Percentiles rank a stretch among this genome's conserved stretches.
phyloP scores from a whole-genome alignment of 2,797 vertebrate genomes.

The Melanotaenia trifasciata region DNA sequence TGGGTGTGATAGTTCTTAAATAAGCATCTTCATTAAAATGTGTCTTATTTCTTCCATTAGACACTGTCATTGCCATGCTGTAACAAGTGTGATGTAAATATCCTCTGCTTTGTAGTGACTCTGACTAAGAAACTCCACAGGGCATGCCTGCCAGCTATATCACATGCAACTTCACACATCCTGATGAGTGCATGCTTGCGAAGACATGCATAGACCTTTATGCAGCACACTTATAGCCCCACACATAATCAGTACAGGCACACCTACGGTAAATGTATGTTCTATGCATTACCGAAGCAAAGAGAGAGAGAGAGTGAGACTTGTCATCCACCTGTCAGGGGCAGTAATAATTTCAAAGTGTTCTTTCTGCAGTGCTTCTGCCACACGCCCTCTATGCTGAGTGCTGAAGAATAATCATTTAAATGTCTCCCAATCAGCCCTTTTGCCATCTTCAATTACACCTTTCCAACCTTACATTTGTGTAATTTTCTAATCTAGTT shows the following conservation, averaged over 20 bases:
- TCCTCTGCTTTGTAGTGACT: constrained; percentile 66
- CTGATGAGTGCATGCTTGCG: constrained; percentile 21
- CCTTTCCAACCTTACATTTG: constrained; percentile 98
- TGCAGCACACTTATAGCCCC: background rate
- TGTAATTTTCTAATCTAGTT: constrained; percentile 98
- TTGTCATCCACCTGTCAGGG: constrained; percentile 87
- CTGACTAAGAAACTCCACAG: constrained; percentile 64
- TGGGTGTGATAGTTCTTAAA: constrained; percentile 73
- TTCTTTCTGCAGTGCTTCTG: constrained; percentile 87
- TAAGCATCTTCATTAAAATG: constrained; percentile 79
- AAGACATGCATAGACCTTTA: constrained; percentile 20
- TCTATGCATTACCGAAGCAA: constrained; percentile 39
- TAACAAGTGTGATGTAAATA: constrained; percentile 76
- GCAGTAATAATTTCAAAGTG: constrained; percentile 89
- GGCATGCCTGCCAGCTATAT: constrained; percentile 63
- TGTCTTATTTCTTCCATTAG: constrained; percentile 79
- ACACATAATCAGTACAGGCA: constrained; percentile 3
- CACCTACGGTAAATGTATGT: background rate
- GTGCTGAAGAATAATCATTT: constrained; percentile 96
- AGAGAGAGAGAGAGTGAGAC: constrained; percentile 41
- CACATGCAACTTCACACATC: constrained; percentile 28
- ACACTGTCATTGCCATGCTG: constrained; percentile 70
- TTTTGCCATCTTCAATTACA: constrained; percentile 99
- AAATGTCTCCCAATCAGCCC: constrained; percentile 97
- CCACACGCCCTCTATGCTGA: constrained; percentile 91